phyloP scores from a whole-genome alignment of 2,113 vertebrate species.

The Festucalex cinctus region DNA sequence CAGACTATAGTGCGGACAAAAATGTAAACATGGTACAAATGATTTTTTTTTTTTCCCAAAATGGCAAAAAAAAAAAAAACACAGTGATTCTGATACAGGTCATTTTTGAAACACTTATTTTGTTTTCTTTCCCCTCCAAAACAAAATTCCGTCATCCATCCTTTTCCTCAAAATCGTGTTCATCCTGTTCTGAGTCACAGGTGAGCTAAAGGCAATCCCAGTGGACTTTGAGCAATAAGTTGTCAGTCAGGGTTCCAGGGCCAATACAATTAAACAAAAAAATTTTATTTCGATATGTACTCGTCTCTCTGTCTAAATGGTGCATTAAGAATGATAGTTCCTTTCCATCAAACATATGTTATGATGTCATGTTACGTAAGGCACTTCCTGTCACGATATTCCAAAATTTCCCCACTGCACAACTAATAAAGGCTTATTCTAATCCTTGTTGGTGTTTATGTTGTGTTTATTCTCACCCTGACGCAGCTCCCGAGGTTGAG shows the following conservation, averaged over 20 bases:
- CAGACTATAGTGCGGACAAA: no score
- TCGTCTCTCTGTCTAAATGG: not conserved
- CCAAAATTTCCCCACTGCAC: not conserved
- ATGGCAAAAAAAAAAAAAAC: no score
- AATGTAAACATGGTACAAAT: no score
- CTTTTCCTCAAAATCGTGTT: not conserved
- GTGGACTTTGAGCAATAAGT: not conserved
- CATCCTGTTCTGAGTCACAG: not conserved
- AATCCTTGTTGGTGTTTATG: not conserved
- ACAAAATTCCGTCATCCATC: not conserved
- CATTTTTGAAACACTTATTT: not conserved
- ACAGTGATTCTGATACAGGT: no score
- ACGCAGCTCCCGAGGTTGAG: conserved; percentile 95
- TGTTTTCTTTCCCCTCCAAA: not conserved
- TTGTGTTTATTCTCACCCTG: conserved; percentile 78
- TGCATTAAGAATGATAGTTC: not conserved
- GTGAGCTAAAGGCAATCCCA: not conserved
- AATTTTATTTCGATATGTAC: not conserved
- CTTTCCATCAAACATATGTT: not conserved
- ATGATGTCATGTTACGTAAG: not conserved
- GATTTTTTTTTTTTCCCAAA: no score
- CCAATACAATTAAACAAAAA: no score
- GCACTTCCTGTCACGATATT: not conserved
- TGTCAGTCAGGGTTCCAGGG: no score
- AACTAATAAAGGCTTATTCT: not conserved